Evolutionary conservation across 2,888 invertebrate genomes (phyloP).

Genomic region (Temnothorax unifasciatus): DNA sequence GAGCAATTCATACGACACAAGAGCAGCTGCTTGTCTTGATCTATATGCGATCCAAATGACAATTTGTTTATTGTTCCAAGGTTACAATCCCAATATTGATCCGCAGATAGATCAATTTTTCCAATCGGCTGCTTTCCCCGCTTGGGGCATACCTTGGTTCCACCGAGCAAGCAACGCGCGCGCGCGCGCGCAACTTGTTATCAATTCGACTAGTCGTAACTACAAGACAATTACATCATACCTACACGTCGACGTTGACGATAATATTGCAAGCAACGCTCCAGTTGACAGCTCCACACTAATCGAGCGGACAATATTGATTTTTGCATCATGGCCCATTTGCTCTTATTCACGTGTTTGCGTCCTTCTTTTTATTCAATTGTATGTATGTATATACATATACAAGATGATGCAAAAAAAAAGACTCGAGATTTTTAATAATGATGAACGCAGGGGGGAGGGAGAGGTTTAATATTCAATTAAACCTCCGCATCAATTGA

Average conservation of each 20-base stretch:
- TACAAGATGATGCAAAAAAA: constrained; percentile 19
- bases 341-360: constrained; percentile 2
- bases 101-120: constrained; percentile 89
- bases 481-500: not conserved
- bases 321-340: no score
- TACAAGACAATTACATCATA: no score
- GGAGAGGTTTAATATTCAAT: no score
- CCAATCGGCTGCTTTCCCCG: constrained; percentile 88
- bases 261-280: no score
- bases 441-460: not conserved
- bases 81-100: constrained; percentile 87
- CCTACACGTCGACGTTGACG: no score
- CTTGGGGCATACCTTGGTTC: constrained; percentile 88
- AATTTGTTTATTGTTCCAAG: constrained; percentile 69
- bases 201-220: not conserved
- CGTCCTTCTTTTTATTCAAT: not conserved
- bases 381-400: not conserved
- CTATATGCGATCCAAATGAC: not conserved
- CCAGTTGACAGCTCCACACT: no score
- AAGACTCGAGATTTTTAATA: not conserved
- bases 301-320: no score
- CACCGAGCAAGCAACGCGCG: constrained; percentile 83
- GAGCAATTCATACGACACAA: constrained; percentile 62
- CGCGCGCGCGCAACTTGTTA: not conserved
- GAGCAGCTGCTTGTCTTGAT: not conserved